phyloP scores from a whole-genome alignment of 2,113 vertebrate species.

The Aspidoscelis tigris region DNA sequence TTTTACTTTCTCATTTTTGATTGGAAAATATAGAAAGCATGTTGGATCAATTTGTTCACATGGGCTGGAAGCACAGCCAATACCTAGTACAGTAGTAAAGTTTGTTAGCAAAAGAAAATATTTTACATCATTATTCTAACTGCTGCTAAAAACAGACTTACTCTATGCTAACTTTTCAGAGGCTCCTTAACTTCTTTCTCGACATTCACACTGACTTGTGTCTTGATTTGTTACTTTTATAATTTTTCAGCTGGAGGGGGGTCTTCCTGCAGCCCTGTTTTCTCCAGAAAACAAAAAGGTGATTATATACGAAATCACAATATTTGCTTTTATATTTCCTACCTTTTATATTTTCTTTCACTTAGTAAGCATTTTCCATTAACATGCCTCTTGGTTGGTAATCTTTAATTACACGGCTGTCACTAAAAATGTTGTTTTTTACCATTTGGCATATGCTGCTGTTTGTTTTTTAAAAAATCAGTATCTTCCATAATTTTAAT shows the following conservation, averaged over 20 bases:
- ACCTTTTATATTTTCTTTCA: slow-evolving; percentile 46
- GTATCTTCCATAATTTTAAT: slow-evolving; percentile 25
- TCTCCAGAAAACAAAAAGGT: slow-evolving; percentile 97
- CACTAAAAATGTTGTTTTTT: background rate
- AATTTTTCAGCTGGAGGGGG: slow-evolving; percentile 90
- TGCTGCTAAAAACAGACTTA: slow-evolving; percentile 5
- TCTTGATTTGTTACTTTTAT: slow-evolving; percentile 84
- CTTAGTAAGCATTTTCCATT: slow-evolving; percentile 56
- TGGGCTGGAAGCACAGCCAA: background rate
- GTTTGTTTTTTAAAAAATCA: slow-evolving; percentile 25
- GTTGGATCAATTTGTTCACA: background rate
- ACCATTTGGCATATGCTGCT: background rate
- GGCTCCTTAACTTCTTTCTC: slow-evolving; percentile 64
- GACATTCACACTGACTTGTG: slow-evolving; percentile 59
- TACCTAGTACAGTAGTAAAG: background rate
- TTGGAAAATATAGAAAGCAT: too few species aligned
- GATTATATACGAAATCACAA: slow-evolving; percentile 76
- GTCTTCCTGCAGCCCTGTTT: slow-evolving; percentile 94
- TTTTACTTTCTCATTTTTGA: background rate
- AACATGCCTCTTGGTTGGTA: slow-evolving; percentile 37
- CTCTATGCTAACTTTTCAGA: slow-evolving; percentile 31
- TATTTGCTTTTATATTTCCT: slow-evolving; percentile 52
- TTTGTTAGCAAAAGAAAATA: background rate
- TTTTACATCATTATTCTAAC: background rate
- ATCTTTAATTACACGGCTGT: slow-evolving; percentile 28